Evolutionary conservation across 2,113 vertebrate species (phyloP).

Genomic region (Dunckerocampus dactyliophorus): DNA sequence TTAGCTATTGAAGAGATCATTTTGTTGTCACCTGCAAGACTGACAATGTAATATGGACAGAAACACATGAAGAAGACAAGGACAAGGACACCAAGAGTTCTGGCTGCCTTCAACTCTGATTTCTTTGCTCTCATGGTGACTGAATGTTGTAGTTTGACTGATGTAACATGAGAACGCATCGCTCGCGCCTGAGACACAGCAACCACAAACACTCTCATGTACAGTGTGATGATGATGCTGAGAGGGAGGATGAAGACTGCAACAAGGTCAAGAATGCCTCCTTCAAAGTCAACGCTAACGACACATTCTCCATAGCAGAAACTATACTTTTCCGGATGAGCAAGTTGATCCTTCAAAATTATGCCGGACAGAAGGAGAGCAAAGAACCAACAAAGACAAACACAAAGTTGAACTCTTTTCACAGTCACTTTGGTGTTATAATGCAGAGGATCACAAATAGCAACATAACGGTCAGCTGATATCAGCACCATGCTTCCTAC

Average conservation of each 20-base stretch:
- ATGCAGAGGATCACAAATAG: background rate
- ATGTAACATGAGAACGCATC: slow-evolving; percentile 12
- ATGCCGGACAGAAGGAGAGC: slow-evolving; percentile 38
- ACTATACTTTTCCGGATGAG: slow-evolving; percentile 19
- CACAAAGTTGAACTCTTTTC: background rate
- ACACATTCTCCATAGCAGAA: slow-evolving; percentile 48
- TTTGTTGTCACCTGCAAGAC: slow-evolving; percentile 24
- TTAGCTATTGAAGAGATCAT: slow-evolving; percentile 11
- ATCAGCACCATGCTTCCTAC: slow-evolving; percentile 57
- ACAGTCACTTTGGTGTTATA: background rate
- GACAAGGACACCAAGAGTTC: slow-evolving; percentile 38
- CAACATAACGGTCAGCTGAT: slow-evolving; percentile 6
- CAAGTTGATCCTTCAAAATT: slow-evolving; percentile 36
- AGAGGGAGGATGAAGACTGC: slow-evolving; percentile 50
- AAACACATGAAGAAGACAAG: slow-evolving; percentile 50
- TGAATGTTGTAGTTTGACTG: background rate
- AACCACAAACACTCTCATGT: slow-evolving; percentile 47
- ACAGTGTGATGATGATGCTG: slow-evolving; percentile 43
- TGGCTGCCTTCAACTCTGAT: background rate
- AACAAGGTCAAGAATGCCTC: slow-evolving; percentile 37
- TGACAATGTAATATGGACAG: slow-evolving; percentile 43
- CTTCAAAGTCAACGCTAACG: slow-evolving; percentile 35
- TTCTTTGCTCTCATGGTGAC: background rate
- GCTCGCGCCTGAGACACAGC: slow-evolving; percentile 55
- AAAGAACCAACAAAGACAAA: slow-evolving; percentile 2